Percentiles rank a stretch among this genome's conserved stretches.
These are phyloP conservation scores for Halocynthia aurantium DNA, from an alignment of 23 tunicate genomes.

Conservation along the genomic window DNA sequence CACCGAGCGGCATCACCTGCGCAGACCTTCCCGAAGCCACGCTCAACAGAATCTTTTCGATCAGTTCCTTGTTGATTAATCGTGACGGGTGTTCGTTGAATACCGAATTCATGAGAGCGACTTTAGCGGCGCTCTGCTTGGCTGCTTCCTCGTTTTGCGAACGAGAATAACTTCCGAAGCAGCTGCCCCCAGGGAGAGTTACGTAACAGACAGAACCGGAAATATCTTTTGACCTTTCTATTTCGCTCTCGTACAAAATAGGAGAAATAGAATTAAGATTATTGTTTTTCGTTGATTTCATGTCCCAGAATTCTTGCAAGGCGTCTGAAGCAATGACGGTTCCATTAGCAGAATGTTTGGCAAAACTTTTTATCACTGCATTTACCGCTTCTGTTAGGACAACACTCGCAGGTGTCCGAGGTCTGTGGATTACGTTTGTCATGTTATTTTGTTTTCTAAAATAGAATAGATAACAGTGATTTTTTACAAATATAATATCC, in stretches of 20 bases:
- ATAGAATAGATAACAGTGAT: too few relatives aligned
- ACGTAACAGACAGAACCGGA: slow-evolving; percentile 53
- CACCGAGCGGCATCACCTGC: slow-evolving; percentile 13
- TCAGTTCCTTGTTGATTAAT: slow-evolving; percentile 23
- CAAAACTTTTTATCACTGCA: slow-evolving; percentile 65
- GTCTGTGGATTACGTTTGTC: slow-evolving; percentile 10
- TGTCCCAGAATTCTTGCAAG: slow-evolving; percentile 72
- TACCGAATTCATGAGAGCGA: slow-evolving; percentile 80
- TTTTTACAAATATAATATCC: too few relatives aligned
- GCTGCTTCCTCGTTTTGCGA: slow-evolving; percentile 37
- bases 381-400: slow-evolving; percentile 39
- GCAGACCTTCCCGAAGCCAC: slow-evolving; percentile 15
- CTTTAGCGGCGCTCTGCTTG: slow-evolving; percentile 78
- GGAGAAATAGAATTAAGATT: slow-evolving; percentile 2
- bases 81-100: slow-evolving; percentile 76
- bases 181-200: slow-evolving; percentile 74
- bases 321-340: slow-evolving; percentile 71
- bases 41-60: slow-evolving; percentile 30
- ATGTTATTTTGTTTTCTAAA: not conserved
- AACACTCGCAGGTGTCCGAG: slow-evolving; percentile 19
- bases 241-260: slow-evolving; percentile 30
- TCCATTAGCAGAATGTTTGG: slow-evolving; percentile 50
- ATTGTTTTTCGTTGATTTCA: slow-evolving; percentile 42
- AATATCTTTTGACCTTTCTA: not conserved
- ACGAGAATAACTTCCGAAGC: slow-evolving; percentile 55